A percentile compares a stretch with the other conserved stretches of the same genome.
Conservation (phyloP, 2,113 vertebrate species). For the Petaurus breviceps region DNA sequence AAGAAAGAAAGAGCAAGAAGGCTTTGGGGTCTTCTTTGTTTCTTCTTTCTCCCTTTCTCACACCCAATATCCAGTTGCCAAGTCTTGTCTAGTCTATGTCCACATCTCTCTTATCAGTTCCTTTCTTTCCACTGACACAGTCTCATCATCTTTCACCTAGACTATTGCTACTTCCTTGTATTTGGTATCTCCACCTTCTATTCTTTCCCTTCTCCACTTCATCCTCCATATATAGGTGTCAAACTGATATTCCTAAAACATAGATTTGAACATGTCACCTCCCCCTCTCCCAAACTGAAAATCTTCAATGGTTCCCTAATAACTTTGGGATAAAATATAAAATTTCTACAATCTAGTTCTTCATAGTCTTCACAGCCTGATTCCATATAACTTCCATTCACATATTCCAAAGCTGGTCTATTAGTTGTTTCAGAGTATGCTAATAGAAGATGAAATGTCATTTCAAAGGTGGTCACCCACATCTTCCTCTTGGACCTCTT, state of each 20-base stretch:
- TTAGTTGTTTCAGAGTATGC: neutral
- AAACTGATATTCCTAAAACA: neutral
- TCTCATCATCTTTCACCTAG: neutral
- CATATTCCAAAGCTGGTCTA: neutral
- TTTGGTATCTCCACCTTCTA: neutral
- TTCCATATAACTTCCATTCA: neutral
- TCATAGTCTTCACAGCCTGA: neutral
- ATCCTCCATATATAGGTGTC: neutral
- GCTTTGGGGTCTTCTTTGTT: neutral
- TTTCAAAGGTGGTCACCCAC: neutral
- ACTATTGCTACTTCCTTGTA: neutral
- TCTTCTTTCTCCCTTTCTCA: neutral
- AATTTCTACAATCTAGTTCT: neutral
- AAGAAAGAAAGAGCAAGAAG: neutral
- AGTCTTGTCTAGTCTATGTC: neutral
- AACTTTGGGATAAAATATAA: neutral
- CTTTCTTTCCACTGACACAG: neutral
- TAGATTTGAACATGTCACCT: neutral
- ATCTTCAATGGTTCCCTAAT: neutral
- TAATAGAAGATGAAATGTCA: neutral
- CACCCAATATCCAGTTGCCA: neutral
- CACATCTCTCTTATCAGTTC: neutral
- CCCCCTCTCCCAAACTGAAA: neutral
- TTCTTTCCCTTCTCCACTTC: neutral
- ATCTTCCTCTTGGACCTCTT: neutral